These are phyloP conservation scores for Tipula confusa DNA, from an alignment of 2,888 invertebrate species.

Conservation along the genomic window DNA sequence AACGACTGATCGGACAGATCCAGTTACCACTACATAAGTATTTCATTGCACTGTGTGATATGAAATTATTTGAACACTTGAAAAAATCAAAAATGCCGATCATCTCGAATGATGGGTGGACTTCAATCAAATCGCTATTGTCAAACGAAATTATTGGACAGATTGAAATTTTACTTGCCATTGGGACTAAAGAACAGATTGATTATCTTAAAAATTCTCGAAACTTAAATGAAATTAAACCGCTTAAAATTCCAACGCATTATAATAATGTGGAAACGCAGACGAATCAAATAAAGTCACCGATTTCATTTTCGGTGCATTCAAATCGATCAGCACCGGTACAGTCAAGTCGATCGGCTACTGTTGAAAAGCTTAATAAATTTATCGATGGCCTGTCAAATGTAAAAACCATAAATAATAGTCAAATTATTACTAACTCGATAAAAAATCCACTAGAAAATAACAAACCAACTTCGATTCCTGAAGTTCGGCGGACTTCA, in stretches of 20 bases:
- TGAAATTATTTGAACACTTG: conserved; percentile 43
- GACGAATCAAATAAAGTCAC: neutral
- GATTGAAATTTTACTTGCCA: conserved; percentile 55
- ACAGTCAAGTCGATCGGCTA: neutral
- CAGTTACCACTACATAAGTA: conserved; percentile 58
- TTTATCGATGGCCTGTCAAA: neutral
- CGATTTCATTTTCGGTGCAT: neutral
- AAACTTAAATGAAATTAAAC: neutral
- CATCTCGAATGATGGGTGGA: conserved; percentile 58
- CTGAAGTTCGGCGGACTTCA: conserved; percentile 40
- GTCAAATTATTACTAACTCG: neutral
- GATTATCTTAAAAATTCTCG: conserved; percentile 51
- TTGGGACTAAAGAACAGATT: conserved; percentile 59
- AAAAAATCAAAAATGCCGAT: conserved; percentile 47
- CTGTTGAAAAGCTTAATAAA: conserved; percentile 8
- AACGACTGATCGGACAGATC: conserved; percentile 52
- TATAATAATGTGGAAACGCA: conserved; percentile 1
- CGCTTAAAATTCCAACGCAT: neutral
- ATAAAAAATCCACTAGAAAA: neutral
- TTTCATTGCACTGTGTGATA: conserved; percentile 57
- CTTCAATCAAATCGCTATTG: conserved; percentile 51
- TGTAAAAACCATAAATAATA: neutral
- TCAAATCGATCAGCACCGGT: neutral
- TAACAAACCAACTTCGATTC: neutral
- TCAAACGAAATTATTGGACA: conserved; percentile 53